Evolutionary conservation across 2,797 vertebrate species (phyloP).

Genomic region (Lindbergichthys nudifrons): DNA sequence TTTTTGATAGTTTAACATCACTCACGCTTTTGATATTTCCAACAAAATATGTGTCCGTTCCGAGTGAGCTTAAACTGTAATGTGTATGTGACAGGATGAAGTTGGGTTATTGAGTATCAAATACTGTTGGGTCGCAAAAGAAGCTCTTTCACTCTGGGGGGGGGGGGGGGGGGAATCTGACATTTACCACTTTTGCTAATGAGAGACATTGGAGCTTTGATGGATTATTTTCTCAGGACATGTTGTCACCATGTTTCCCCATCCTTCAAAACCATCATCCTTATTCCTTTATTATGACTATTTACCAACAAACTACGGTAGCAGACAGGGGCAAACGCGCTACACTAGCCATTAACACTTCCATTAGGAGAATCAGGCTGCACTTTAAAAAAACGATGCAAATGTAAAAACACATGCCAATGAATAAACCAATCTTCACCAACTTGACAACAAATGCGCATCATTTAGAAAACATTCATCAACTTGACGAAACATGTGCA

Average conservation of each 20-base stretch:
- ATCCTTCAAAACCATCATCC: not conserved
- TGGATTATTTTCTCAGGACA: constrained; percentile 9
- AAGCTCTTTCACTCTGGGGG: constrained; percentile 5
- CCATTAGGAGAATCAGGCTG: too few relatives aligned
- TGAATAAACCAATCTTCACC: too few relatives aligned
- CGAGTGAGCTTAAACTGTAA: constrained; percentile 2
- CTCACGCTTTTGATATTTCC: not conserved
- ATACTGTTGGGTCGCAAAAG: constrained; percentile 7
- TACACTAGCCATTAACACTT: too few relatives aligned
- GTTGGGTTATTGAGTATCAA: constrained; percentile 16
- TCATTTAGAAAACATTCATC: too few relatives aligned
- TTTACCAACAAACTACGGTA: not conserved
- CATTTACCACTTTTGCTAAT: constrained; percentile 13
- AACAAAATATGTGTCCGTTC: constrained; percentile 1
- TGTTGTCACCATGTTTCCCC: constrained; percentile 4
- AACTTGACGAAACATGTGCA: too few relatives aligned
- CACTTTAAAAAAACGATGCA: too few relatives aligned
- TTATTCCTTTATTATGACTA: not conserved
- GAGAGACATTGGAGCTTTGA: constrained; percentile 12
- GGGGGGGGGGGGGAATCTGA: not conserved
- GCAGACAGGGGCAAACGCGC: too few relatives aligned
- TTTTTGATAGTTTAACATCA: constrained; percentile 1
- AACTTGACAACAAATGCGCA: too few relatives aligned
- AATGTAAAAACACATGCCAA: too few relatives aligned
- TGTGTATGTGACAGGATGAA: constrained; percentile 3